Conservation (phyloP, 2,113 vertebrate species). For the Misgurnus anguillicaudatus region DNA sequence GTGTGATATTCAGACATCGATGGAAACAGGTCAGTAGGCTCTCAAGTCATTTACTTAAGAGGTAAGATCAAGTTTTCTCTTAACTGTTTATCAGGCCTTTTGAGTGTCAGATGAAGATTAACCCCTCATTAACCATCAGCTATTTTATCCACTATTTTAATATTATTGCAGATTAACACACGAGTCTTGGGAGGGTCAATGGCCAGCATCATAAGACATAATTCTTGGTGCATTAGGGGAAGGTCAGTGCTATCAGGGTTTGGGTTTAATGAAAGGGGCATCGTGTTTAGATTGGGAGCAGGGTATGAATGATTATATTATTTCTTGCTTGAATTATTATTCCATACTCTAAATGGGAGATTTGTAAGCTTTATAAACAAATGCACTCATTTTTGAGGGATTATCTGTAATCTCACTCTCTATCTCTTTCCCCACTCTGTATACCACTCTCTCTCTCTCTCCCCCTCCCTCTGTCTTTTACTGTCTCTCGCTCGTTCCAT, state of each 20-base stretch:
- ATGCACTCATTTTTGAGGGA: slow-evolving; percentile 78
- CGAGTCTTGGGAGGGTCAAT: slow-evolving; percentile 67
- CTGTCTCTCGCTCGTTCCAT: slow-evolving; percentile 33
- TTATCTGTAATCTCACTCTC: slow-evolving; percentile 79
- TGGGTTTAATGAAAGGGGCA: slow-evolving; percentile 65
- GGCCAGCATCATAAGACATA: slow-evolving; percentile 56
- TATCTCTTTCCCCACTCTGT: slow-evolving; percentile 55
- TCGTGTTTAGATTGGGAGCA: slow-evolving; percentile 38
- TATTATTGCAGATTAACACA: slow-evolving; percentile 63
- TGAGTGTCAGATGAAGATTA: slow-evolving; percentile 43
- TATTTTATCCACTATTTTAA: slow-evolving; percentile 61
- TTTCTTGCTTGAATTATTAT: slow-evolving; percentile 73
- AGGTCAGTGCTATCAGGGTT: slow-evolving; percentile 22
- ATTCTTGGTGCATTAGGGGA: slow-evolving; percentile 48
- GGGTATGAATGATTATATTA: slow-evolving; percentile 74
- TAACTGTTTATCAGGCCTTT: slow-evolving; percentile 57
- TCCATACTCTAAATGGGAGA: slow-evolving; percentile 82
- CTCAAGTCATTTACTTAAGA: slow-evolving; percentile 39
- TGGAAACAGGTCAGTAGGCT: slow-evolving; percentile 28
- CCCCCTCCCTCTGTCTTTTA: slow-evolving; percentile 15
- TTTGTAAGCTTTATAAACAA: slow-evolving; percentile 80
- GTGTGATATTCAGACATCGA: not conserved
- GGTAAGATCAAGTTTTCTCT: slow-evolving; percentile 57
- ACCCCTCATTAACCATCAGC: slow-evolving; percentile 63
- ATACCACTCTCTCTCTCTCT: slow-evolving; percentile 38